Base-by-base conservation (phyloP, 1,140 invertebrate species). In the Psix sp. region DNA sequence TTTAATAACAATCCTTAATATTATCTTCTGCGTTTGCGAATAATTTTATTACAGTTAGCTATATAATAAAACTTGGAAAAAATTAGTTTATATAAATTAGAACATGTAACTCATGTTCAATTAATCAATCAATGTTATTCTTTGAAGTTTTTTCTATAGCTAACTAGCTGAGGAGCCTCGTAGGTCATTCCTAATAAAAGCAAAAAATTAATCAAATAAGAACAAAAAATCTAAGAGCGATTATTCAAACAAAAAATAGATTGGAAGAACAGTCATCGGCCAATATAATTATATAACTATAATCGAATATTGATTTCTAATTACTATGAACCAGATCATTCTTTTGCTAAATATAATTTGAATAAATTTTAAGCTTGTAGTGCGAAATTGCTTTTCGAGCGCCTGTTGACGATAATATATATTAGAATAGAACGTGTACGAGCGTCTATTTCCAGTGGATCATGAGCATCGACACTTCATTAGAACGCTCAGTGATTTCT, bases 371-470 rank as follows among this genome's bases (percentile, higher is more conserved):
- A 52, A 63, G 43, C 10, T 71, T 51, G 26, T 51, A 13, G 15
- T 15, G 10, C 33, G 10, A 1, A 56, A 20, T 13, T 36, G 67
- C 57, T 57, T 63, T 39, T 35, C 51, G 65, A 72, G 63, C 59
- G 52, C 52, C 36, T 21, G 3, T 49, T 42, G 42, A 54, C 62
- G 48, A 63, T 63, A 39, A 21, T 26, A 21, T 35, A 65, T 39
- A 65, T 65, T 51, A 31, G 46, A 65, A 72, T 72, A 73, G n/a
- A n/a, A n/a, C n/a, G n/a, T 52, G 43, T 57, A 73, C 52, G 29
- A 46, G n/a, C n/a, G 52, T 59, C 54, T 46, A 56, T 73, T 73
- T 73, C 66, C 59, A 49, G 16, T 39, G 31, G 42, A 43, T 74
- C 43, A 38, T 24, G 42, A 66, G 46, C 63, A 52, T 48, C 57